These are phyloP conservation scores for Blera fallax DNA, from an alignment of 2,888 invertebrate genomes.

Conservation along the genomic window DNA sequence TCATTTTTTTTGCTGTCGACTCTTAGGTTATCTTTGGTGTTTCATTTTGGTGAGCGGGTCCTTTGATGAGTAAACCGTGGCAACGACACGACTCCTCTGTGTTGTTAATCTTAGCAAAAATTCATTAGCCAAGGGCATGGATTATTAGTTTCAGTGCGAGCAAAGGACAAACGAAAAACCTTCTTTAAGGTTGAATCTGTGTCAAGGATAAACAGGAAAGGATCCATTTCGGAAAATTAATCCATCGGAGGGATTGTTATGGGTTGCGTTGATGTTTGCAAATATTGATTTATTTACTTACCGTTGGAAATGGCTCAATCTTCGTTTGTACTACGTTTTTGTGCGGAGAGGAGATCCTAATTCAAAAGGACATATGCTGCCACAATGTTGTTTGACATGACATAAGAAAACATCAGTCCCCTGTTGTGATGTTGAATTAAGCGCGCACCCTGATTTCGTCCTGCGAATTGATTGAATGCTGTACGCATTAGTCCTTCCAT, in stretches of 20 bases:
- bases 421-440: conserved; percentile 6
- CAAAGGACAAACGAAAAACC: background rate
- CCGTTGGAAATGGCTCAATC: conserved; percentile 3
- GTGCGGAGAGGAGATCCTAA: background rate
- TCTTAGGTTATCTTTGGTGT: background rate
- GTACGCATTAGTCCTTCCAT: conserved; percentile 23
- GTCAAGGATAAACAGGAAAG: conserved; percentile 42
- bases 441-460: conserved; percentile 29
- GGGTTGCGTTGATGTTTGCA: conserved; percentile 59
- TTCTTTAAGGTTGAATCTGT: conserved; percentile 34
- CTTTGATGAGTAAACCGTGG: conserved; percentile 28
- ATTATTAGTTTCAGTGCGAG: conserved; percentile 42
- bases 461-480: conserved; percentile 12
- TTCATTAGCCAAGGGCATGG: conserved; percentile 68
- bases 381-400: conserved; percentile 29
- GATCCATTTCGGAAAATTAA: conserved; percentile 14
- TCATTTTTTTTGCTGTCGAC: background rate
- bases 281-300: conserved; percentile 54
- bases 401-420: conserved; percentile 39
- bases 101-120: conserved; percentile 50
- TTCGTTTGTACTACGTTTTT: too few relatives aligned
- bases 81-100: background rate
- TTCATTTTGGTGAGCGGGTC: conserved; percentile 14
- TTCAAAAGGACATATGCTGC: conserved; percentile 52
- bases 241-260: background rate